Conservation (phyloP, 2,888 invertebrate species). For the Galerucella pusilla region DNA sequence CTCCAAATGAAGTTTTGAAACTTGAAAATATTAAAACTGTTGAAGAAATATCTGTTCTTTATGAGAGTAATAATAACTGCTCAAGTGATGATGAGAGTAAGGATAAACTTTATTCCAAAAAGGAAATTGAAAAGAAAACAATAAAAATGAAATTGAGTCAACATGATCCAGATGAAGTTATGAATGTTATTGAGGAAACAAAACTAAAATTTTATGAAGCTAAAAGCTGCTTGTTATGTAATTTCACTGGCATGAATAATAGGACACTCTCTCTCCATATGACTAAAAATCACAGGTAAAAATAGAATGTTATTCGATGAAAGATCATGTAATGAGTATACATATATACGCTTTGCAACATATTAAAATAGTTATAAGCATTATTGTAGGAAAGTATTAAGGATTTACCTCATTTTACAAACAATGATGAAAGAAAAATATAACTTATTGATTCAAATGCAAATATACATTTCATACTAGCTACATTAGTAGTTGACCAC, state of each 20-base stretch:
- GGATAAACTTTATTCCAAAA: background rate
- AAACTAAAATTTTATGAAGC: slow-evolving; percentile 48
- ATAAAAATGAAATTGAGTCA: slow-evolving; percentile 41
- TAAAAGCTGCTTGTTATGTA: slow-evolving; percentile 54
- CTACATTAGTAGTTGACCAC: too few relatives aligned
- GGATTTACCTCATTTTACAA: too few relatives aligned
- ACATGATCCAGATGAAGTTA: slow-evolving; percentile 50
- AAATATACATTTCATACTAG: too few relatives aligned
- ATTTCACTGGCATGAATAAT: slow-evolving; percentile 50
- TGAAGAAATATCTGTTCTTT: slow-evolving; percentile 24
- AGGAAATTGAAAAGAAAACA: slow-evolving; percentile 2
- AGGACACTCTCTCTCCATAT: slow-evolving; percentile 57
- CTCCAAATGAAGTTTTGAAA: background rate
- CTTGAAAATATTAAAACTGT: background rate
- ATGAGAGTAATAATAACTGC: slow-evolving; percentile 8
- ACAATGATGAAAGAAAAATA: too few relatives aligned
- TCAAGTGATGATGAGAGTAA: slow-evolving; percentile 22
- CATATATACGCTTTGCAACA: too few relatives aligned
- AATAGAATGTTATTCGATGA: slow-evolving; percentile 5
- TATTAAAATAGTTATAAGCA: too few relatives aligned
- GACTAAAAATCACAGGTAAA: slow-evolving; percentile 57
- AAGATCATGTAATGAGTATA: too few relatives aligned
- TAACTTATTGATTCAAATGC: too few relatives aligned
- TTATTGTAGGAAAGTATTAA: too few relatives aligned
- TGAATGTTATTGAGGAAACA: slow-evolving; percentile 49